Base-by-base conservation (phyloP, 2,113 vertebrate genomes). In the Brachypteracias leptosomus region DNA sequence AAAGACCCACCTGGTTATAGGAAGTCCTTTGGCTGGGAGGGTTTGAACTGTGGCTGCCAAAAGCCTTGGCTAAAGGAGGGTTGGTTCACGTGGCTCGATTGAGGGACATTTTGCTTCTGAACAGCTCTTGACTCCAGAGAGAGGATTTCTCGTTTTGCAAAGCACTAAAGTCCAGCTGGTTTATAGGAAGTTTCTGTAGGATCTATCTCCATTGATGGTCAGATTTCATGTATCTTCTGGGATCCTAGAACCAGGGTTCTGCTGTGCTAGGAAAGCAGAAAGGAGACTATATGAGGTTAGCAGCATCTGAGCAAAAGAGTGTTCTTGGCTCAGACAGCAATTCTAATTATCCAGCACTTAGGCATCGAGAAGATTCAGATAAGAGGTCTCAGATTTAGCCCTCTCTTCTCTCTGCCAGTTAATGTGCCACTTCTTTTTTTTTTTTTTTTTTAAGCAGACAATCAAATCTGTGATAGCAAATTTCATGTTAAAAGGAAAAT, bases 351-450 rank as follows among this genome's bases (percentile, higher is more conserved):
- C 90, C 90, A 95, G 83, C 93, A 87, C 96, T 95, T 86, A 95
- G 88, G 93, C 85, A 89, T 88, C 1, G 3, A 74, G 52, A 92
- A 93, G 85, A 94, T 90, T 92, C 82, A 92, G 95, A 96, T 96
- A 96, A 96, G 95, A 94, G 88, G 83, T 88, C 96, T 96, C 93
- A 86, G 88, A 95, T 96, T 96, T 94, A 92, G 95, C 75, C 85
- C 85, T 93, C 94, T 93, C 79, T 92, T 90, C 94, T 84, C 80
- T 72, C 76, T 96, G 68, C 67, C 94, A 95, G 79, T 80, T 94
- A 93, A 96, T 93, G 74, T 89, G 78, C 75, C 22, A 10, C 46
- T 85, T 92, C 88, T 36, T 20, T 66, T 65, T 51, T 68, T 35
- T 40, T 42, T 59, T 59, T 66, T 85, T 88, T 95, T 85, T 38